Evolutionary conservation across 1,140 invertebrate genomes (phyloP), one percentile per base, ranked within the genome.

Genomic region (Trachymyrmex septentrionalis): DNA sequence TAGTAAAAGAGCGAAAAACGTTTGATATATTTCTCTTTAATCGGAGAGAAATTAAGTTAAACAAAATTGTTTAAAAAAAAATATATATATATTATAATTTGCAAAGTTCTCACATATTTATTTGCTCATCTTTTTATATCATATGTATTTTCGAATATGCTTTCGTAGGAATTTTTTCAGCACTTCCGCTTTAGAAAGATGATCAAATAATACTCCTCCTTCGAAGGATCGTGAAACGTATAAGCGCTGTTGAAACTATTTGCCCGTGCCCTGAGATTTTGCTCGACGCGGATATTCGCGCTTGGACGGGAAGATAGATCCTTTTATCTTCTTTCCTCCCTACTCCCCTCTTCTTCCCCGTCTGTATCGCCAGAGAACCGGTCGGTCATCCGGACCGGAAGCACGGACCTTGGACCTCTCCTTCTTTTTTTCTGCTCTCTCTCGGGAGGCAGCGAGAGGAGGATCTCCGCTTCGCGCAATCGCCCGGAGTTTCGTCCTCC

Each of bases 361-460:
- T 82, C 55, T 84, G 55, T 84, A 75, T 84, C 12, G 50, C 63
- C 24, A 57, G 66, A 93, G 92, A 95, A 95, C 95, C 95, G 95
- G 95, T 95, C 93, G 88, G 94, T 93, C 38, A 95, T 94, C 94
- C 94, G 93, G 94, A 95, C 94, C 95, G 95, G 95, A 95, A 95
- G 94, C 93, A 89, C 92, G 92, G 93, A 94, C 93, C 93, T 95
- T 94, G 93, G 92, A 91, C 88, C 91, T 87, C 86, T 92, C 92
- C 93, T 91, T 91, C 88, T 88, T 75, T 89, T 67, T 86, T 91
- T 87, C 87, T 87, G 19, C 55, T 87, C 38, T 67, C 38, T 67
- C 50, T 69, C 27, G 67, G 57, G 69, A 77, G 66, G 59, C 57
- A 88, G 55, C 57, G 73, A 86, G 85, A 69, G 76, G 53, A 50